A percentile compares a stretch with the other conserved stretches of the same genome.
Evolutionary conservation across 1,140 invertebrate species (phyloP).

Genomic region (Rhyacophila brunnea): DNA sequence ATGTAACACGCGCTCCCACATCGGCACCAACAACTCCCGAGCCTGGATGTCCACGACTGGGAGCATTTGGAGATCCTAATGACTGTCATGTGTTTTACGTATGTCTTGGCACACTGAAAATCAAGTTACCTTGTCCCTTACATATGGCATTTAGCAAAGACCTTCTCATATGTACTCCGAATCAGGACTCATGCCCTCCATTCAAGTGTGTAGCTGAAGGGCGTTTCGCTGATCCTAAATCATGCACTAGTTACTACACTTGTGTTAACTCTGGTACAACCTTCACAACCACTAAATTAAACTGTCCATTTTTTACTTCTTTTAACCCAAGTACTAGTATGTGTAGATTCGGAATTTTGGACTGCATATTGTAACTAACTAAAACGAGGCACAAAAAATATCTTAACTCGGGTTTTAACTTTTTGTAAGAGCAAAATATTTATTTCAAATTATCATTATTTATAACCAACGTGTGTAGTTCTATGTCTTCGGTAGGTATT

Average conservation of each 20-base stretch:
- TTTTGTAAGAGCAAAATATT: no score
- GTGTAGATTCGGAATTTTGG: neutral
- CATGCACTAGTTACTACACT: neutral
- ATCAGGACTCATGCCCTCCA: no score
- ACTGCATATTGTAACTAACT: neutral
- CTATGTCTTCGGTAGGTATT: no score
- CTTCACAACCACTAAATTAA: neutral
- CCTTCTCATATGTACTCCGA: no score
- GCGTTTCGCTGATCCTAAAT: neutral
- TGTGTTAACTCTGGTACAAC: neutral
- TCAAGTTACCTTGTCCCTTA: neutral
- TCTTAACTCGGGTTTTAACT: no score
- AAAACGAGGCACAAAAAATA: no score
- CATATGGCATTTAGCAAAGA: neutral
- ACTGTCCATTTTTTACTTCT: no score
- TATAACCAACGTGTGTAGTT: no score
- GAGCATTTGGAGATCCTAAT: constrained; percentile 4
- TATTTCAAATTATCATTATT: no score
- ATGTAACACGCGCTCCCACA: no score
- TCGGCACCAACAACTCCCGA: neutral
- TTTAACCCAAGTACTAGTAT: no score
- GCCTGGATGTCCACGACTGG: neutral
- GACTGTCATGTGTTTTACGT: constrained; percentile 10
- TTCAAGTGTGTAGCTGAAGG: neutral
- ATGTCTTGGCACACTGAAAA: neutral